Base-by-base conservation (phyloP, 2,113 vertebrate species). In the Ciconia boyciana region DNA sequence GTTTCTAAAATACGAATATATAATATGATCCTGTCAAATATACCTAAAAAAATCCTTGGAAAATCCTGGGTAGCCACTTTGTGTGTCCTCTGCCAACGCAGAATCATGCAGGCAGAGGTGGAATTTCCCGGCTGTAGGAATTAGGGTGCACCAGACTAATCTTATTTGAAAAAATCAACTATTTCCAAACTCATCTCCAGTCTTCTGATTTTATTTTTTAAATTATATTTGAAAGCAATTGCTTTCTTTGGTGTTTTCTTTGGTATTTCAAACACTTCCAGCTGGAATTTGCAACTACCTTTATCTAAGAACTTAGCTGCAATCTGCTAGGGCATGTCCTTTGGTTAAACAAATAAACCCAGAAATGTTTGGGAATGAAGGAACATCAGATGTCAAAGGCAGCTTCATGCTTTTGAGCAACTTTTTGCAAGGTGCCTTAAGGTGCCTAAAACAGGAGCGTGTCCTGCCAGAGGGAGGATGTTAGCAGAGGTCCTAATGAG, bases 281-380 rank as follows among this genome's bases (percentile, higher is more conserved):
- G 20, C 26, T 51, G 83, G 71, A 95, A 95, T 81, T 79, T 66
- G 44, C 58, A 29, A 82, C 89, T 90, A 66, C 79, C 88, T 93
- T 88, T 72, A 64, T 81, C 61, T 91, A 95, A 71, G 51, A 66
- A 66, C 17, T 66, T 80, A 65, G 46, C 41, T 34, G 22, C 26
- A 70, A n/a, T 92, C 39, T 52, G 52, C 48, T 72, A 29, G 75
- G 94, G 85, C 64, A 57, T 17, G 76, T 92, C 89, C 80, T 93
- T 36, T 11, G 28, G 54, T 80, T 77, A 55, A 61, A 70, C 54
- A 94, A 97, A 96, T 94, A 93, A 97, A 90, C 85, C 78, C 61
- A 48, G 32, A 66, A 52, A 66, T 92, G 52, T 79, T 92, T 93
- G 51, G 80, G 88, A 92, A 65, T 61, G 79, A 79, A 75, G 74